phyloP scores from a whole-genome alignment of 2,888 invertebrate genomes.

The Protophormia terraenovae region DNA sequence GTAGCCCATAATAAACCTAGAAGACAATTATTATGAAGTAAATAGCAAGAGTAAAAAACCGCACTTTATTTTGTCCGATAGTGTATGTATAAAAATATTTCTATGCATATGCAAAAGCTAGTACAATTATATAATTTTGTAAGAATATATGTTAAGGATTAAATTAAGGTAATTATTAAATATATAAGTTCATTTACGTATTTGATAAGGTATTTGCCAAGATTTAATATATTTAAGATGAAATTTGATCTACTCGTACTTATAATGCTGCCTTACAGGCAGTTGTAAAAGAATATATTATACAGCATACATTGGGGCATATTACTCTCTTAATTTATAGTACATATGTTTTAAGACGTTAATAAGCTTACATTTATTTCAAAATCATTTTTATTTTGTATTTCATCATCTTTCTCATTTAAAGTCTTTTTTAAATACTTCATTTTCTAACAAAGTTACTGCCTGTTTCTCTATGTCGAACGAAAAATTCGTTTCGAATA shows the following conservation, averaged over 20 bases:
- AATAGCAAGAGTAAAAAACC: too few species aligned
- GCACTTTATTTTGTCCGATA: too few species aligned
- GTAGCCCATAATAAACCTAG: too few species aligned
- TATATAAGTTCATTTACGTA: neutral
- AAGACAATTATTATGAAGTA: neutral
- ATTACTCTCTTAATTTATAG: neutral
- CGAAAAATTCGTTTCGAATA: too few species aligned
- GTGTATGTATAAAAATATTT: too few species aligned
- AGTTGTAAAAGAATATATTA: neutral
- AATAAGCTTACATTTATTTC: too few species aligned
- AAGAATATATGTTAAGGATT: conserved; percentile 14
- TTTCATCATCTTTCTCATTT: neutral
- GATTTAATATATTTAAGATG: neutral
- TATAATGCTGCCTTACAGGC: neutral
- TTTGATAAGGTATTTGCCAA: neutral
- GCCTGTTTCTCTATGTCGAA: too few species aligned
- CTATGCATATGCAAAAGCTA: too few species aligned
- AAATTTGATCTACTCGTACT: neutral
- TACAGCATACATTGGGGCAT: too few species aligned
- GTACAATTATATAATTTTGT: too few species aligned
- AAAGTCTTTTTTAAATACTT: too few species aligned
- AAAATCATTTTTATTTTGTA: neutral
- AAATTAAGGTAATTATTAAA: conserved; percentile 31
- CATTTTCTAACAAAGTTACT: too few species aligned
- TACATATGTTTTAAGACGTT: neutral